These are phyloP conservation scores for Dipodomys ordii DNA, from an alignment of 2,113 vertebrate genomes.

Conservation along the genomic window DNA sequence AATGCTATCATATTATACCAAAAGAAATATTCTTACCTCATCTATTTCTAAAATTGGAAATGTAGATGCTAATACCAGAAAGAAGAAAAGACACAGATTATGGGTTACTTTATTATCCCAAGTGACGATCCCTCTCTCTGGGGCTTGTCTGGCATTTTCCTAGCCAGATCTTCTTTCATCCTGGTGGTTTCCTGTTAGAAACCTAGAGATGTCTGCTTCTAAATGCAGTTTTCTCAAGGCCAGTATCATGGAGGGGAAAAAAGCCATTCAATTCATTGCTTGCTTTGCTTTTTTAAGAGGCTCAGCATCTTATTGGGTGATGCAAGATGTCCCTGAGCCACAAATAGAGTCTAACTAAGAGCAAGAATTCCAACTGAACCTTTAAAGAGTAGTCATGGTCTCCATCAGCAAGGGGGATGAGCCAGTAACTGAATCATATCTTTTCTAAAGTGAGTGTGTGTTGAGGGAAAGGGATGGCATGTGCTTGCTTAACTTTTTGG, in stretches of 20 bases:
- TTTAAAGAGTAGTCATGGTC: not conserved
- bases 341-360: not conserved
- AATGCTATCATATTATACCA: not conserved
- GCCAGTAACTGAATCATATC: not conserved
- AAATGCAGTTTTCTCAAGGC: constrained; percentile 14
- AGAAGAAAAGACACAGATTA: not conserved
- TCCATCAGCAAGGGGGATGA: not conserved
- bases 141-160: not conserved
- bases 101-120: constrained; percentile 12
- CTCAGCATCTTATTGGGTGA: not conserved
- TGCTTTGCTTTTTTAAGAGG: not conserved
- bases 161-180: not conserved
- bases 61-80: not conserved
- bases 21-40: constrained; percentile 37
- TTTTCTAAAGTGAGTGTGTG: not conserved
- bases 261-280: constrained; percentile 12
- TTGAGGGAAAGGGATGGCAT: rapidly evolving
- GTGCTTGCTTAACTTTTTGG: not conserved
- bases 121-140: not conserved
- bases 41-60: constrained; percentile 41
- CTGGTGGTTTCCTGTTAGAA: constrained; percentile 45
- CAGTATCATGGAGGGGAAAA: not conserved
- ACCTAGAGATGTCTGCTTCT: not conserved
- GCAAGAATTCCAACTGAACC: not conserved
- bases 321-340: not conserved